These are phyloP conservation scores for Clytia hemisphaerica DNA, from an alignment of 30 jellyfish, hydroid and myxozoan species.

Conservation along the genomic window DNA sequence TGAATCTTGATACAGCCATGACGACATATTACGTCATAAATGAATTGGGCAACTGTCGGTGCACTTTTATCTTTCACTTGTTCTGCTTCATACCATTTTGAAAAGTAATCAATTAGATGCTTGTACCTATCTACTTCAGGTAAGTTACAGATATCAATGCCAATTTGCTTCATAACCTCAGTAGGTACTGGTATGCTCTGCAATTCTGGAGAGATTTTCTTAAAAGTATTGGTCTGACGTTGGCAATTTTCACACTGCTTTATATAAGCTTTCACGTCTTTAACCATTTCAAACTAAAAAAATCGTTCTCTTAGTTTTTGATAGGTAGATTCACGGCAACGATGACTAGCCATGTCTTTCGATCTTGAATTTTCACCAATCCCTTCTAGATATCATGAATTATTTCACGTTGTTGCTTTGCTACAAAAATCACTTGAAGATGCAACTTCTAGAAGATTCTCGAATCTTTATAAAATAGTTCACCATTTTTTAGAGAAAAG, in stretches of 20 bases:
- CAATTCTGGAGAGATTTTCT: not conserved
- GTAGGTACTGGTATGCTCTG: constrained; percentile 26
- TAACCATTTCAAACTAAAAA: constrained; percentile 4
- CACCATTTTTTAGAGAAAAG: not conserved
- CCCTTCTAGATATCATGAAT: constrained; percentile 9
- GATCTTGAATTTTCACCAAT: constrained; percentile 6
- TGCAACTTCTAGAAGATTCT: too few species aligned
- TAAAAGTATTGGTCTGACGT: not conserved
- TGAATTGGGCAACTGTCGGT: constrained; percentile 4
- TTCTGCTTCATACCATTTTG: too few species aligned
- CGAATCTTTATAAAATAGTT: too few species aligned
- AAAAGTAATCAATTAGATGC: too few species aligned
- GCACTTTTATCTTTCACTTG: constrained; percentile 12
- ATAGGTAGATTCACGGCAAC: constrained; percentile 10
- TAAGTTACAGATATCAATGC: constrained; percentile 17
- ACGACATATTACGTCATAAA: constrained; percentile 8
- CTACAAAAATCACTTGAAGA: too few species aligned
- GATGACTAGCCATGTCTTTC: constrained; percentile 9
- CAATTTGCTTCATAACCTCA: constrained; percentile 24
- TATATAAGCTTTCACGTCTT: constrained; percentile 7
- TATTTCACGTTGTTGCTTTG: not conserved
- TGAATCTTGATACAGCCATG: constrained; percentile 7
- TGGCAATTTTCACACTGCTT: constrained; percentile 19
- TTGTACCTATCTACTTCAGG: constrained; percentile 43
- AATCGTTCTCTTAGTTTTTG: not conserved